Evolutionary conservation across 2,113 vertebrate species (phyloP).

Genomic region (Eira barbara): DNA sequence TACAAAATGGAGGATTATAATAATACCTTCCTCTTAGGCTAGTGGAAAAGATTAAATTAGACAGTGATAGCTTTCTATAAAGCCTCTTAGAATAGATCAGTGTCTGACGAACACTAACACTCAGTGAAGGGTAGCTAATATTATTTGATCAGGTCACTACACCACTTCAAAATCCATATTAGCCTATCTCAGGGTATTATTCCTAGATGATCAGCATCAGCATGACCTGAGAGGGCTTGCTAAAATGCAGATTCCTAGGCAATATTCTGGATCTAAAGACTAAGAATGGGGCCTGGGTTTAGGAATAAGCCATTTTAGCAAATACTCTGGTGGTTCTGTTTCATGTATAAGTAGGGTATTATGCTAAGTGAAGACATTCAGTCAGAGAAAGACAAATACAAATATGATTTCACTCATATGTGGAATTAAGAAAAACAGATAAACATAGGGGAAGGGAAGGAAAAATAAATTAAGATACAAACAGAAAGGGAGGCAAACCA

Average conservation of each 20-base stretch:
- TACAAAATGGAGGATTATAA: neutral
- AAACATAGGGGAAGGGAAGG: neutral
- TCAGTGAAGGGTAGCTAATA: neutral
- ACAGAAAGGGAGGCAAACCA: neutral
- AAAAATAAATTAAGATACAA: neutral
- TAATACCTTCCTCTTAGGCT: neutral
- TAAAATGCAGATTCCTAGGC: neutral
- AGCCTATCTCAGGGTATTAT: neutral
- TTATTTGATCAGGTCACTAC: neutral
- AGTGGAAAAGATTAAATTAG: slow-evolving; percentile 22
- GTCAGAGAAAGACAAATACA: neutral
- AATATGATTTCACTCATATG: neutral
- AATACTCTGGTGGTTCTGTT: neutral
- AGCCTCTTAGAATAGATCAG: slow-evolving; percentile 5
- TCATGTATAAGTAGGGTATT: neutral
- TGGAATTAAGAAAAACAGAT: neutral
- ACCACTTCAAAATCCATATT: slow-evolving; percentile 15
- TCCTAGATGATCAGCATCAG: neutral
- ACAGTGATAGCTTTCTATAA: neutral
- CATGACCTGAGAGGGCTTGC: neutral
- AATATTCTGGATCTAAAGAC: neutral
- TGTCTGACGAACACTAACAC: neutral
- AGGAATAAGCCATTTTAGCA: slow-evolving; percentile 4
- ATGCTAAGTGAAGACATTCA: neutral
- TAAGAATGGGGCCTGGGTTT: neutral